These are phyloP conservation scores for Notamacropus eugenii DNA, from an alignment of 2,797 vertebrate genomes.

Conservation along the genomic window DNA sequence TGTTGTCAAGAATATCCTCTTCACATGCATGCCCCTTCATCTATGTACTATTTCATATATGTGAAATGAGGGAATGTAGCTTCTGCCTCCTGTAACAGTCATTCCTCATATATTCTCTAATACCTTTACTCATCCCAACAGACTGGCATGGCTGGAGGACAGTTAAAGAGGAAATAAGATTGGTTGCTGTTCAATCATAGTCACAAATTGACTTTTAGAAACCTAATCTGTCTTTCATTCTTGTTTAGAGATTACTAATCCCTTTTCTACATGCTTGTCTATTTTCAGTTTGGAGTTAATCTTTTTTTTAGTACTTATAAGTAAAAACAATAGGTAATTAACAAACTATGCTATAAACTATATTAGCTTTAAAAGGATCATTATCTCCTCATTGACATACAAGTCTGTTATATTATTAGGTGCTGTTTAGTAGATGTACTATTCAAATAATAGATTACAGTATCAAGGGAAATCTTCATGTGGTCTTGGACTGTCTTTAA, in stretches of 20 bases:
- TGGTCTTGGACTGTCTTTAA: neutral
- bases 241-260: neutral
- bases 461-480: neutral
- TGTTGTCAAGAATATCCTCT: neutral
- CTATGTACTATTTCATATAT: neutral
- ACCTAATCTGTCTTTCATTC: too few relatives aligned
- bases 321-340: neutral
- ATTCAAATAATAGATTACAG: neutral
- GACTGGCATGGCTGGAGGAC: neutral
- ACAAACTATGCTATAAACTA: neutral
- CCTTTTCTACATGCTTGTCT: fast-evolving
- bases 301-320: neutral
- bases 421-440: neutral
- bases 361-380: neutral
- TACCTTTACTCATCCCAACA: neutral
- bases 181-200: fast-evolving
- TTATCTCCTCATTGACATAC: neutral
- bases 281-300: neutral
- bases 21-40: neutral
- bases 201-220: neutral
- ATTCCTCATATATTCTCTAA: neutral
- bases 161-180: neutral
- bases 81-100: neutral
- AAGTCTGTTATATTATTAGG: neutral
- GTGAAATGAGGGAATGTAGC: neutral